A percentile compares a stretch with the other conserved stretches of the same genome.
Conservation (phyloP, 1,140 invertebrate species). For the Forficula auricularia region DNA sequence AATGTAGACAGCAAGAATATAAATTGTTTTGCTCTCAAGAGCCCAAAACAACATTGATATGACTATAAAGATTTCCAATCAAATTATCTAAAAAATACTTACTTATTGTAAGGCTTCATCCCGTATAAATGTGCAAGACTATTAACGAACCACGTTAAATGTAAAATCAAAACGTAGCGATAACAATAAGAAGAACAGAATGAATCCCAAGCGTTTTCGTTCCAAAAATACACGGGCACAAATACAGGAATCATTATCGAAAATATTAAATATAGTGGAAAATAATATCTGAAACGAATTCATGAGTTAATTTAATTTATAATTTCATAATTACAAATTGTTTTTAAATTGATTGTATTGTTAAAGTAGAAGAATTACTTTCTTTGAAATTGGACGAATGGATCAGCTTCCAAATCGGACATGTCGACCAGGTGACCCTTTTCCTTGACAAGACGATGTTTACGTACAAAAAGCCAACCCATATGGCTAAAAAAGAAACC, state of each 20-base stretch:
- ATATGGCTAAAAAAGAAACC: constrained; percentile 23
- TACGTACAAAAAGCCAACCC: constrained; percentile 20
- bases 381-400: constrained; percentile 34
- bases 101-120: constrained; percentile 58
- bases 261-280: constrained; percentile 42
- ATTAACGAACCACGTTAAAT: constrained; percentile 83
- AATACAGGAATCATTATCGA: constrained; percentile 65
- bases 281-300: constrained; percentile 43
- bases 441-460: constrained; percentile 23
- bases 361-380: constrained; percentile 16
- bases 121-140: constrained; percentile 70
- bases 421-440: constrained; percentile 35
- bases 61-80: no score
- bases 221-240: constrained; percentile 55
- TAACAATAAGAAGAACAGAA: constrained; percentile 33
- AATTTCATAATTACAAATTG: no score
- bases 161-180: constrained; percentile 57
- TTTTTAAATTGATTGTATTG: no score
- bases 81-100: constrained; percentile 27
- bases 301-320: no score
- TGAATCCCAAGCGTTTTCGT: constrained; percentile 42
- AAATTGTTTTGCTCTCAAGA: no score
- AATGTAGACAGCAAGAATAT: no score
- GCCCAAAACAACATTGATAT: no score
- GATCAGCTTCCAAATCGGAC: constrained; percentile 34